Percentiles rank a stretch among this genome's conserved stretches.
phyloP scores from a whole-genome alignment of 2,113 vertebrate species.

The Vireo altiloquus region DNA sequence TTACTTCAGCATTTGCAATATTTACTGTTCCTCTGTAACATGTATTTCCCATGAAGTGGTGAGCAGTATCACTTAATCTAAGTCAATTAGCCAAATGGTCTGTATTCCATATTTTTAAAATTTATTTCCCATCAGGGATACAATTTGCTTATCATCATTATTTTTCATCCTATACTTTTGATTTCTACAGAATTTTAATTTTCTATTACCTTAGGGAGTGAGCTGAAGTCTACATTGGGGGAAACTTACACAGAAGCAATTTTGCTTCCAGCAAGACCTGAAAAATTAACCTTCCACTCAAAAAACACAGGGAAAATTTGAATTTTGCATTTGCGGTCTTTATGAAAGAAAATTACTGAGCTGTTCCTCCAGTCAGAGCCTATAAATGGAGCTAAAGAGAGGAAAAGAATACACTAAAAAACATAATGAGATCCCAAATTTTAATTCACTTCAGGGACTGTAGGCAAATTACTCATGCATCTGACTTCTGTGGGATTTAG shows the following conservation, averaged over 20 bases:
- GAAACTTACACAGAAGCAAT: not conserved
- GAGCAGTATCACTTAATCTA: slow-evolving; percentile 6
- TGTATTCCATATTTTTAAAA: not conserved
- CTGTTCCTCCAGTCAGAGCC: not conserved
- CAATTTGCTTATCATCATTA: slow-evolving; percentile 13
- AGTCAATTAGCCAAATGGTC: slow-evolving; percentile 13
- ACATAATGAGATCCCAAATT: not conserved
- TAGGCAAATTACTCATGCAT: not conserved
- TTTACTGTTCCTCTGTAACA: not conserved
- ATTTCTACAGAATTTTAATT: slow-evolving; percentile 12
- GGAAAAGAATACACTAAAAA: not conserved
- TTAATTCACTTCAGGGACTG: not conserved
- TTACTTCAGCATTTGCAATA: not conserved
- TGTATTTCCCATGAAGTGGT: not conserved
- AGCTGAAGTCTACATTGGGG: not conserved
- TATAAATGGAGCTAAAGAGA: not conserved
- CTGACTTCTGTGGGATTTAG: not conserved
- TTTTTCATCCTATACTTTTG: not conserved
- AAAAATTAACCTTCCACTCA: not conserved
- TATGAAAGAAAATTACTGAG: not conserved
- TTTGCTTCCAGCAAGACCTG: not conserved
- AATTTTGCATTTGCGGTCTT: not conserved
- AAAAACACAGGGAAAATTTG: not conserved
- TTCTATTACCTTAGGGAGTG: not conserved
- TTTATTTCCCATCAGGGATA: not conserved